These are phyloP conservation scores for Myrmecophaga tridactyla DNA, from an alignment of 2,113 vertebrate species.

Conservation along the genomic window DNA sequence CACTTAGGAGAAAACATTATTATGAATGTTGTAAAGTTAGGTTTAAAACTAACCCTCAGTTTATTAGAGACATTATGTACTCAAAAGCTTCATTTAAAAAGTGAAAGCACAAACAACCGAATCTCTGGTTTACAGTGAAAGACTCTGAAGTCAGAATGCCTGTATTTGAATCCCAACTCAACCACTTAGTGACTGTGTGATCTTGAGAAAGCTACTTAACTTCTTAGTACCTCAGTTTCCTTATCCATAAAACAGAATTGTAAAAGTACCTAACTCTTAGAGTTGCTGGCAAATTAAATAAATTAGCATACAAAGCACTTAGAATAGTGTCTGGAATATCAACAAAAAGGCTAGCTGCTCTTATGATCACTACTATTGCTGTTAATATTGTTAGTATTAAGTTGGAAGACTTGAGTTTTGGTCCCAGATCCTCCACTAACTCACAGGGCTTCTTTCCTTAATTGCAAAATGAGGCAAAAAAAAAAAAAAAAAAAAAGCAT, in stretches of 20 bases:
- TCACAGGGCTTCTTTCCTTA: background rate
- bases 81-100: background rate
- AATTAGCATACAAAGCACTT: background rate
- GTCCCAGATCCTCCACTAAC: background rate
- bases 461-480: background rate
- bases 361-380: background rate
- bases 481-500: background rate
- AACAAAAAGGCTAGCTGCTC: background rate
- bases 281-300: too few species aligned
- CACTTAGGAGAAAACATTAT: background rate
- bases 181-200: background rate
- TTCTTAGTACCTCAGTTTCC: background rate
- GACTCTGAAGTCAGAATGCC: background rate
- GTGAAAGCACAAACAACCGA: background rate
- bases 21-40: background rate
- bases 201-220: background rate
- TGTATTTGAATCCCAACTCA: background rate
- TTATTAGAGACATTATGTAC: background rate
- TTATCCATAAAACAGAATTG: too few species aligned
- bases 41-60: background rate
- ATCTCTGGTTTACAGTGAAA: background rate
- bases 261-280: too few species aligned
- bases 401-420: background rate
- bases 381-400: background rate
- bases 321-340: background rate